Evolutionary conservation across 1,140 invertebrate species (phyloP), one percentile per base, ranked within the genome.

Genomic region (Temnothorax longispinosus): DNA sequence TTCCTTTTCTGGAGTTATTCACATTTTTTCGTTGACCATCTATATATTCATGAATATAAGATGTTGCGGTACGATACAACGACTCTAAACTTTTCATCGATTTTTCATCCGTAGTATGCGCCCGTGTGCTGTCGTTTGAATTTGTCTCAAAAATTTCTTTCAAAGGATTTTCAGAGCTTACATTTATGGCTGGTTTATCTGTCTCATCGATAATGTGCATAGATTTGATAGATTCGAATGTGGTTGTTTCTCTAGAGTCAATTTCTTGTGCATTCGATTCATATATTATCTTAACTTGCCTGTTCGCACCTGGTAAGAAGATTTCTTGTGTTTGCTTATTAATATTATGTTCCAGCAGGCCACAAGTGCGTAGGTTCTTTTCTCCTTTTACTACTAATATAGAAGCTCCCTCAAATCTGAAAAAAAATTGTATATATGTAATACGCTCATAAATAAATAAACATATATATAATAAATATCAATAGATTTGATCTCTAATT

Each of bases 301-400:
- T 96, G 91, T 97, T 95, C 54, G 96, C 97, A 82, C 96, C 94
- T 38, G 95, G 94, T 81, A 96, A 84, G 85, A 93, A 95, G 41
- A 94, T 92, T 62, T 91, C 89, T 54, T 89, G 82, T 56, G 96
- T 95, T 81, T 96, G 93, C 52, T 97, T 97, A 89, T 97, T 96
- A 91, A 96, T 95, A 92, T 96, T 96, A 87, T 97, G 96, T 84
- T 98, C 97, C 85, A 98, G 94, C 81, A 98, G 95, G 2, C 97
- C 97, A 95, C 98, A 98, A 6, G 97, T 97, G 85, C 97, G 96
- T 27, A 98, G 94, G 92, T 97, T 97, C 85, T 96, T 96, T 86
- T 97, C 97, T 3, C 97, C 98, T 96, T 97, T 97, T 0, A 98
- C 97, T 2, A 98, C 97, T 84, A 98, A 95, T 91, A 98, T 97